Base-by-base conservation (phyloP, 2,797 vertebrate genomes). In the Diceros bicornis region DNA sequence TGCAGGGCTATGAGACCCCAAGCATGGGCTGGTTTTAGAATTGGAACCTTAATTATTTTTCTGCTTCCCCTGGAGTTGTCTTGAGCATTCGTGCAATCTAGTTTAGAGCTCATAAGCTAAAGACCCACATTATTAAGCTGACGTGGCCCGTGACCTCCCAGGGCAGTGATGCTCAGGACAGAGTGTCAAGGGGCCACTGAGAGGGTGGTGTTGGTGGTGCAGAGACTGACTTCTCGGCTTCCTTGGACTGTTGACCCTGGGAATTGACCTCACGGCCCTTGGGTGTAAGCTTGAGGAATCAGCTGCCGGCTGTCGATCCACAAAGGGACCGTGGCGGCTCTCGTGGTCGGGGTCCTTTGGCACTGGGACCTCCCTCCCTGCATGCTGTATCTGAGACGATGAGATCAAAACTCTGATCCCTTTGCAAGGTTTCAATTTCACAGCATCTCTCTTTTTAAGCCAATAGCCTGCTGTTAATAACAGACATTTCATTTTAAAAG, bases 221-320 rank as follows among this genome's bases (percentile, higher is more conserved):
- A 23, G 52, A 62, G 44, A 44, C 69, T 6, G 18, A 16, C 16
- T 74, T 21, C 57, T 81, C 55, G 21, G 64, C 66, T 92, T 95
- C 75, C 41, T 91, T 96, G 92, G 57, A 81, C 25, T 84, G 1
- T 92, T 89, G 81, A 91, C 37, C 79, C 10, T 9, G 41, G 74
- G 75, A 85, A n/a, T 88, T 96, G 94, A 94, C 97, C 71, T 93
- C 93, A 66, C 82, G 91, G 47, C 90, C 37, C 57, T 21, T n/a
- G 27, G 89, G 0, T 32, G 62, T 41, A 77, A 5, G 77, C 85
- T 82, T 94, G 44, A 81, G 81, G 94, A 69, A 21, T 75, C 7
- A 64, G 77, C 72, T 72, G 21, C 62, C 86, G 57, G 83, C 78
- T 85, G 78, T n/a, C 34, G 10, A 62, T 74, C 4, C 6, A 41